Conservation (phyloP, 1,140 invertebrate genomes). For the Lordiphosa collinella region DNA sequence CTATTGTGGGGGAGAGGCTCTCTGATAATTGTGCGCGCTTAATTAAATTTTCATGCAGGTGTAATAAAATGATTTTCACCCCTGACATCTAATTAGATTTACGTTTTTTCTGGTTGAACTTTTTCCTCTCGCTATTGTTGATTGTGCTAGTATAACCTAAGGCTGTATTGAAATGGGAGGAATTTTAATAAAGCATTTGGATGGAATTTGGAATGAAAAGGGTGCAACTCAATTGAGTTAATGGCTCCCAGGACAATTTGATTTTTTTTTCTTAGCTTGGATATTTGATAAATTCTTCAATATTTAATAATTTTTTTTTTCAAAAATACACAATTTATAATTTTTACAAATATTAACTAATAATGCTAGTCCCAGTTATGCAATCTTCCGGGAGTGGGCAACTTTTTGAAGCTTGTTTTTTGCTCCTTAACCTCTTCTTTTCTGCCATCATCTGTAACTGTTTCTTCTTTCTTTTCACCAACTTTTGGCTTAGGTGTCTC, state of each 20-base stretch:
- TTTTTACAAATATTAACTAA: too few relatives aligned
- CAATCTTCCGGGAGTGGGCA: conserved; percentile 31
- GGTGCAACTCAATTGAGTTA: background rate
- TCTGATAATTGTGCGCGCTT: conserved; percentile 70
- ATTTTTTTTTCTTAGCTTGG: background rate
- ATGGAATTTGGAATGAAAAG: conserved; percentile 8
- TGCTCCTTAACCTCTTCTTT: too few relatives aligned
- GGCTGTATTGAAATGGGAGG: conserved; percentile 8
- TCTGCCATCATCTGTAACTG: background rate
- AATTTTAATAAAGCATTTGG: conserved; percentile 15
- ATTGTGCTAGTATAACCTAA: background rate
- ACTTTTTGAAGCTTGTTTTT: background rate
- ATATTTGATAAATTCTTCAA: background rate
- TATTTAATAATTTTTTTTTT: background rate
- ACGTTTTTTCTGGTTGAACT: conserved; percentile 45
- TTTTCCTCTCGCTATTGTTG: conserved; percentile 10
- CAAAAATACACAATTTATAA: too few relatives aligned
- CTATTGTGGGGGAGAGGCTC: background rate
- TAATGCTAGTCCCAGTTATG: conserved; percentile 55
- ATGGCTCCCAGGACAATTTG: background rate
- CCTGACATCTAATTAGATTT: conserved; percentile 66
- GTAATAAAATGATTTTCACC: conserved; percentile 67
- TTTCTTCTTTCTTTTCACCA: background rate
- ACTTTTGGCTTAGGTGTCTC: background rate
- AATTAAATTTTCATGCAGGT: conserved; percentile 77